Base-by-base conservation (phyloP, 2,888 invertebrate genomes). In the Cephus pulcher region DNA sequence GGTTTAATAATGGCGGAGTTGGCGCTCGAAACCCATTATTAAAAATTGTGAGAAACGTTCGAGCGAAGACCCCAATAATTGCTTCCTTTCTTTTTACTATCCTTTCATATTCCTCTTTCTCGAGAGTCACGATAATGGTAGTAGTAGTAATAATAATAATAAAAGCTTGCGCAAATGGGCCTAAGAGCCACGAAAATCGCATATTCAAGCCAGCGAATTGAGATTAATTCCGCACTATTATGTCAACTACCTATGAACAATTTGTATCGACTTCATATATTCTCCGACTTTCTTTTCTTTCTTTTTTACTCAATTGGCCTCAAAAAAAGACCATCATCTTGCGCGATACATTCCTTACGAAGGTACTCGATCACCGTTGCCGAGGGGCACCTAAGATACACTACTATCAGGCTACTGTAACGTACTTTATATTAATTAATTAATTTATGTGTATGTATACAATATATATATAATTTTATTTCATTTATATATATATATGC, bases 21-120 rank as follows among this genome's bases (percentile, higher is more conserved):
- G 56, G 23, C 56, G 56, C 56, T 56, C 56, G 56, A 56, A 56
- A 9, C 23, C 9, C 6, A 15, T 56, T 56, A 56, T 56, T 4
- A 23, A 56, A 56, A 56, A 56, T 9, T 23, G 56, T 56, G 6
- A 23, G 23, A 56, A 23, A 56, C 23, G 23, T 56, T 56, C 56
- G 56, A 56, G 56, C 56, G 23, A 56, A 4, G 23, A 6, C 56
- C 56, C 37, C 6, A 15, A 56, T 9, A 56, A 56, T 56, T 56
- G 23, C 56, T 56, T 56, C 0, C 2, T 56, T 56, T 56, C 23
- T 56, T 56, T 6, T 56, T 56, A 56, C 56, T 9, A 23, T 56
- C 56, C 23, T 9, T 80, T 85, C 80, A 80, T 82, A 80, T 79
- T 79, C 85, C 86, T 86, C 86, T 85, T 85, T 84, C 80, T 80